Evolutionary conservation across 2,888 invertebrate genomes (phyloP).

Genomic region (Hedychridium roseum): DNA sequence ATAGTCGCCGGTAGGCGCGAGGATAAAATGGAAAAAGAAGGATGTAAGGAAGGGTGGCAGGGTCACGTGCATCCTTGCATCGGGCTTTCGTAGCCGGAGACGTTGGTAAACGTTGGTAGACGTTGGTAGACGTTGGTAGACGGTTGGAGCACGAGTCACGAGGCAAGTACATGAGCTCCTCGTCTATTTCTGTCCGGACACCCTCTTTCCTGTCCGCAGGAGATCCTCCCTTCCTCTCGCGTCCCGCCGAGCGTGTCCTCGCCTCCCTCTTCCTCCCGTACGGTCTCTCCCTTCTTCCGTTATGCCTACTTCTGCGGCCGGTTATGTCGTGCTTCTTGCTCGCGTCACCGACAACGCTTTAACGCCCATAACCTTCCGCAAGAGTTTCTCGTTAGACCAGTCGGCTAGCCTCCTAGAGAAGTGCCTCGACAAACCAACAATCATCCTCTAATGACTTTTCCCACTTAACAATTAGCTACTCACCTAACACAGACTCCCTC

Average conservation of each 20-base stretch:
- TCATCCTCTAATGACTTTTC: too few relatives aligned
- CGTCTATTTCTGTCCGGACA: constrained; percentile 51
- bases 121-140: too few relatives aligned
- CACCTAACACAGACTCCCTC: too few relatives aligned
- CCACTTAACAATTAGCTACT: too few relatives aligned
- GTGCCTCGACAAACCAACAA: too few relatives aligned
- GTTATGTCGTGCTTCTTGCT: constrained; percentile 31
- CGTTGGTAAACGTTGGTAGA: too few relatives aligned
- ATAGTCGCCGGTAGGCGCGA: too few relatives aligned
- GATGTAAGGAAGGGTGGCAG: constrained; percentile 6
- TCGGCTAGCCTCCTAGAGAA: too few relatives aligned
- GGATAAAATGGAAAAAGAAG: not conserved
- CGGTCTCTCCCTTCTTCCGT: constrained; percentile 40
- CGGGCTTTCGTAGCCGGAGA: constrained; percentile 39
- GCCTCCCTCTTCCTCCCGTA: constrained; percentile 27
- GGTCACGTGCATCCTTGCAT: constrained; percentile 30
- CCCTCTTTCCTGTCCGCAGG: constrained; percentile 49
- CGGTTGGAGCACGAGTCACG: too few relatives aligned
- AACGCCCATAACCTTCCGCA: constrained; percentile 48
- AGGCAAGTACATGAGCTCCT: constrained; percentile 32
- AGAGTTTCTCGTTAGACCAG: too few relatives aligned
- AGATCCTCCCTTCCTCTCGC: constrained; percentile 28
- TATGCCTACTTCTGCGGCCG: constrained; percentile 24
- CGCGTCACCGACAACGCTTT: constrained; percentile 33
- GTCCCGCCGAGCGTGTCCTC: constrained; percentile 20